Evolutionary conservation across 2,113 vertebrate genomes (phyloP).

Genomic region (Pelvicachromis taeniatus): DNA sequence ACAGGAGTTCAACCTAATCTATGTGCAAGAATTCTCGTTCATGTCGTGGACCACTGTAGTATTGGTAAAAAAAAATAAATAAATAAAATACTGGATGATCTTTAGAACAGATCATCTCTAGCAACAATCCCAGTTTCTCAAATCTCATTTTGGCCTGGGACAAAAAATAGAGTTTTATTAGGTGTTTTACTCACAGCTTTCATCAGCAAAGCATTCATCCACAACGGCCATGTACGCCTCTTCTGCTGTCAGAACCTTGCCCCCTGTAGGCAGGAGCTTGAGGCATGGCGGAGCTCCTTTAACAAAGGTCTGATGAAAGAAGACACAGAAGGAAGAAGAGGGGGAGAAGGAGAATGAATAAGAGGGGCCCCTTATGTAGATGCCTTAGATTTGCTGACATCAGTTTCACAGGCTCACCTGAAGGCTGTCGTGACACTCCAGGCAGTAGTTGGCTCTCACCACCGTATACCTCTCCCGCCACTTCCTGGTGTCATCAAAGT

Average conservation of each 20-base stretch:
- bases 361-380: not conserved
- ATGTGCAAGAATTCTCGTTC: not conserved
- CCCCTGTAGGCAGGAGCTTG: constrained; percentile 83
- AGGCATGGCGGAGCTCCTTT: constrained; percentile 75
- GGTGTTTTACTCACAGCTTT: constrained; percentile 76
- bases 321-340: not conserved
- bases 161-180: not conserved
- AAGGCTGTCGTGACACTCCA: constrained; percentile 85
- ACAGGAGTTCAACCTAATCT: not conserved
- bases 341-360: not conserved
- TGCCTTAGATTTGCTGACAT: not conserved
- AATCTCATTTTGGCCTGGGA: not conserved
- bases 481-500: constrained; percentile 81
- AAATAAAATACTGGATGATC: not conserved
- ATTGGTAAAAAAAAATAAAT: not conserved
- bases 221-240: constrained; percentile 81
- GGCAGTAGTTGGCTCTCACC: constrained; percentile 79
- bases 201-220: constrained; percentile 83
- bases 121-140: not conserved
- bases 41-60: not conserved
- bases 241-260: constrained; percentile 81
- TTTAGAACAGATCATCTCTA: not conserved
- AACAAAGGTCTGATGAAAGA: constrained; percentile 59
- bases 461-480: constrained; percentile 86
- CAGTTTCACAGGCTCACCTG: constrained; percentile 71